Evolutionary conservation across 2,888 invertebrate species (phyloP).

Genomic region (Flabesymbios commensalis): DNA sequence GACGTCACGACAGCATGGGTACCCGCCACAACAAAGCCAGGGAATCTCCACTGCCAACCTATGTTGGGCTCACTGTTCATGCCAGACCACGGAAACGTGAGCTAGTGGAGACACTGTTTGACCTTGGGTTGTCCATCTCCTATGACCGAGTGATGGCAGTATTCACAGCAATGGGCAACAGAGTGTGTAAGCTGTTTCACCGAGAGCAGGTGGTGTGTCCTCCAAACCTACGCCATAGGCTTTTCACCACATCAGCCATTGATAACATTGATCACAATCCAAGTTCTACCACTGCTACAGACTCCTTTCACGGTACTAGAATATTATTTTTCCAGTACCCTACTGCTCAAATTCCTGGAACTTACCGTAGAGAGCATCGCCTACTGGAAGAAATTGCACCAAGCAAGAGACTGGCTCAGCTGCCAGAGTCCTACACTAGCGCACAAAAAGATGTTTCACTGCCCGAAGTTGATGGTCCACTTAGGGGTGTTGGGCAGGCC

Average conservation of each 20-base stretch:
- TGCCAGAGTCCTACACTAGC: not conserved
- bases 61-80: not conserved
- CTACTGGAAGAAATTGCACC: not conserved
- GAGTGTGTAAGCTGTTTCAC: constrained; percentile 13
- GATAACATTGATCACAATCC: constrained; percentile 35
- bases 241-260: constrained; percentile 28
- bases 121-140: constrained; percentile 27
- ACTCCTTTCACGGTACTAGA: constrained; percentile 32
- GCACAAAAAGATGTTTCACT: no score
- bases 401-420: not conserved
- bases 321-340: constrained; percentile 28
- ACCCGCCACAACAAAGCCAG: not conserved
- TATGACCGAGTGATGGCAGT: constrained; percentile 27
- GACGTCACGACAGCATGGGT: not conserved
- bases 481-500: not conserved
- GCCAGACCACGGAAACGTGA: not conserved
- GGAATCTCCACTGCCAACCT: not conserved
- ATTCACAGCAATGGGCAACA: constrained; percentile 18
- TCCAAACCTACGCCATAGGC: constrained; percentile 10
- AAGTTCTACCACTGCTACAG: constrained; percentile 26
- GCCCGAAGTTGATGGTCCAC: not conserved
- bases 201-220: constrained; percentile 26
- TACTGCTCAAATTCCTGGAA: constrained; percentile 1
- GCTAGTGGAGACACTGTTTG: constrained; percentile 13
- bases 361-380: not conserved